These are phyloP conservation scores for Rana temporaria DNA, from an alignment of 2,113 vertebrate species.

Conservation along the genomic window DNA sequence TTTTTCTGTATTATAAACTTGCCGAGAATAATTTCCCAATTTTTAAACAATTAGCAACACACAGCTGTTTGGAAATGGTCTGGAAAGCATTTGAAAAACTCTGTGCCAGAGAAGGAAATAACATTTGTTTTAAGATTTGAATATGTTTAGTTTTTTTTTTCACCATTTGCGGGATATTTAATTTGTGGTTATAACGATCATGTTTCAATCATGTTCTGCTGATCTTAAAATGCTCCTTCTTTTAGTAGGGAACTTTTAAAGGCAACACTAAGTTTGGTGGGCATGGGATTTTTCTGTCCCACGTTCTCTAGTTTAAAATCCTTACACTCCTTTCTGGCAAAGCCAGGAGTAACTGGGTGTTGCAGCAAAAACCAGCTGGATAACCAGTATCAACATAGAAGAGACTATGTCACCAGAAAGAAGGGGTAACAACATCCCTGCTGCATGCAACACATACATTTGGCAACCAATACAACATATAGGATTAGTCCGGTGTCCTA, in stretches of 20 bases:
- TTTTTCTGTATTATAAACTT: constrained; percentile 19
- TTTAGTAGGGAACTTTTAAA: background rate
- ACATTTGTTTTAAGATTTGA: constrained; percentile 46
- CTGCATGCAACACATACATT: too few species aligned
- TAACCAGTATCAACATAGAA: too few species aligned
- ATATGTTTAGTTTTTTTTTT: background rate
- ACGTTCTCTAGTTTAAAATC: too few species aligned
- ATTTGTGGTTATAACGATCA: background rate
- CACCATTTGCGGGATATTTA: constrained; percentile 19
- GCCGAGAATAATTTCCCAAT: constrained; percentile 35
- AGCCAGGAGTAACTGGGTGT: too few species aligned
- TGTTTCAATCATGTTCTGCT: background rate
- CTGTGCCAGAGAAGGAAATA: constrained; percentile 34
- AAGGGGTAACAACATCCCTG: too few species aligned
- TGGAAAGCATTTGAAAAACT: constrained; percentile 27
- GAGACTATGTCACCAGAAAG: too few species aligned
- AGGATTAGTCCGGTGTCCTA: too few species aligned
- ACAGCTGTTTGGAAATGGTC: constrained; percentile 31
- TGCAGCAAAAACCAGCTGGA: too few species aligned
- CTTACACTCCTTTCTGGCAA: too few species aligned
- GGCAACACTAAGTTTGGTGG: too few species aligned
- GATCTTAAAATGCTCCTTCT: background rate
- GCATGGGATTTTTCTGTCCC: too few species aligned
- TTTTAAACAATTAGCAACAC: constrained; percentile 39
- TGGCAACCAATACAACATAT: too few species aligned